Conservation (phyloP, 2,888 invertebrate genomes). For the Lomographa bimaculata region DNA sequence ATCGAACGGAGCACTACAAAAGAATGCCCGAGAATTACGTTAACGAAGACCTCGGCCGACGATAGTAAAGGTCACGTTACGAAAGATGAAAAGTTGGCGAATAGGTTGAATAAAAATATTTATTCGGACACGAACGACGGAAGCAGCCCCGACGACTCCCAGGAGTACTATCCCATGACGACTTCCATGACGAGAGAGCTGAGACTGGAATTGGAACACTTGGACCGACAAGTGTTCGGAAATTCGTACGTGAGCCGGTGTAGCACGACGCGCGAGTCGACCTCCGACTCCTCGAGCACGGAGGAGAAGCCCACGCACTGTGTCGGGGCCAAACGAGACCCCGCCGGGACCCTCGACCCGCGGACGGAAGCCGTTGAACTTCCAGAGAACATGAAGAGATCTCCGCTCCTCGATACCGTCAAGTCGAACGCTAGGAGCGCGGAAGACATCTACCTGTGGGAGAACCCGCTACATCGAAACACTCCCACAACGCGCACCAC, state of each 20-base stretch:
- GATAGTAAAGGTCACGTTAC: slow-evolving; percentile 53
- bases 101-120: slow-evolving; percentile 53
- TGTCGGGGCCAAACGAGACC: slow-evolving; percentile 50
- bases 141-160: slow-evolving; percentile 91
- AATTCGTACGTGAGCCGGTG: slow-evolving; percentile 65
- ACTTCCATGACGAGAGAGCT: slow-evolving; percentile 94
- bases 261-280: slow-evolving; percentile 68
- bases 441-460: slow-evolving; percentile 91
- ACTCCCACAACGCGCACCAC: slow-evolving; percentile 71
- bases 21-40: slow-evolving; percentile 63
- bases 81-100: slow-evolving; percentile 48
- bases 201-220: slow-evolving; percentile 91
- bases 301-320: slow-evolving; percentile 64
- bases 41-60: slow-evolving; percentile 64
- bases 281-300: slow-evolving; percentile 70
- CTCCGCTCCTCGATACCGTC: slow-evolving; percentile 63
- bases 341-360: slow-evolving; percentile 45
- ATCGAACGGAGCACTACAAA: slow-evolving; percentile 57
- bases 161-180: slow-evolving; percentile 93
- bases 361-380: slow-evolving; percentile 48
- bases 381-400: slow-evolving; percentile 56
- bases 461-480: slow-evolving; percentile 88
- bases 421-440: slow-evolving; percentile 77
- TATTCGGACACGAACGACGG: slow-evolving; percentile 77
- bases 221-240: slow-evolving; percentile 93